Base-by-base conservation (phyloP, 2,797 vertebrate genomes). In the Sebastes diploproa region DNA sequence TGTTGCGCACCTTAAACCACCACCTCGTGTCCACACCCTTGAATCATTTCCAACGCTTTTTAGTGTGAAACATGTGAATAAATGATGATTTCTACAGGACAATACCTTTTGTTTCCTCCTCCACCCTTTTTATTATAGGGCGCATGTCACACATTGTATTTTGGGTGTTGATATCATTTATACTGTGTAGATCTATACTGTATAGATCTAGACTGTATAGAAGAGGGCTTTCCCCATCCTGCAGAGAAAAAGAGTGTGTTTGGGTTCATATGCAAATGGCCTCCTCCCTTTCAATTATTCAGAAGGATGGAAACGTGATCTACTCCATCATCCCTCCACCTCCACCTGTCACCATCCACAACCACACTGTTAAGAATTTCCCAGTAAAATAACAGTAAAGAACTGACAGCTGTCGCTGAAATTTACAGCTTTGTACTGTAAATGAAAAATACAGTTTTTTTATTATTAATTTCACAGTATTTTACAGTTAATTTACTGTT, bases 261-360 rank as follows among this genome's bases (percentile, higher is more conserved):
- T 96, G 93, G 94, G 94, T 94, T 88, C 78, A 66, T 95, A 95
- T 96, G 94, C 90, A 95, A 95, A 95, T 95, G 2, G 42, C 34
- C 82, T 88, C 82, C 52, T 63, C 16, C 36, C 62, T 67, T 54
- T 95, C 59, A 94, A 92, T 95, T 84, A 95, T 95, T 94, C 86
- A 94, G 29, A 62, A 83, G 74, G 8, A 22, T 78, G 32, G 87
- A 83, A 90, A 91, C 59, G 42, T 34, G 90, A 93, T 88, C 62
- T 62, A 9, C 10, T 84, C 63, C 50, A 7, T 38, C 32, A 42
- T 42, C 38, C 14, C 38, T 42, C 14, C 14, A 42, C 61, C 72
- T 67, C 55, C 18, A 85, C 79, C 69, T 36, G 72, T 64, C 69
- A 20, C 60, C 11, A 32, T 22, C 60, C 16, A 42, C 38, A 16